Evolutionary conservation across 2,888 invertebrate genomes (phyloP).

Genomic region (Zele albiditarsus): DNA sequence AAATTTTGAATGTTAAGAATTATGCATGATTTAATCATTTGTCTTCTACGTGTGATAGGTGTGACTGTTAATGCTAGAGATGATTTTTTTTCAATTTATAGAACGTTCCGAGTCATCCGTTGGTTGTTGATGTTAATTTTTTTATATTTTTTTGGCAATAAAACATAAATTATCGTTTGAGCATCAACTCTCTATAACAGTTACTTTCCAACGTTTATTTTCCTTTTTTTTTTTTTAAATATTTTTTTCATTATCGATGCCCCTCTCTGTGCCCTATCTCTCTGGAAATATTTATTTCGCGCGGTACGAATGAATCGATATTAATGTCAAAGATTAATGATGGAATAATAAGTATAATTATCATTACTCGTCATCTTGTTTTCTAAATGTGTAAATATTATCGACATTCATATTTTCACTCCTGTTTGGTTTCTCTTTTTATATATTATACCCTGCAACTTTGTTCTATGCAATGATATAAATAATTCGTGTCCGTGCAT

Average conservation of each 20-base stretch:
- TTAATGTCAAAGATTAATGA: conserved; percentile 27
- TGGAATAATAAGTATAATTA: conserved; percentile 17
- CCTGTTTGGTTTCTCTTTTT: conserved; percentile 5
- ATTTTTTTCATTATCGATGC: conserved; percentile 21
- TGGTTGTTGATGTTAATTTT: conserved; percentile 29
- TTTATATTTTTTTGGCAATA: conserved; percentile 20
- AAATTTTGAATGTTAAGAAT: conserved; percentile 43
- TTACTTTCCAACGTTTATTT: conserved; percentile 41
- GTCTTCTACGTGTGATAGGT: conserved; percentile 46
- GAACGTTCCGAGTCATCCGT: conserved; percentile 46
- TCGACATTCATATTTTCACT: conserved; percentile 14
- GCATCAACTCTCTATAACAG: conserved; percentile 24
- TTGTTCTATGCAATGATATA: conserved; percentile 37
- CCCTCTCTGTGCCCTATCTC: conserved; percentile 6
- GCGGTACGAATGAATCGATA: conserved; percentile 47
- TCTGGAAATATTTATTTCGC: conserved; percentile 45
- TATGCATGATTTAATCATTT: conserved; percentile 34
- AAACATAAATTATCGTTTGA: conserved; percentile 8
- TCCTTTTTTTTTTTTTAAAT: conserved; percentile 30
- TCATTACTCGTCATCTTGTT: conserved; percentile 25
- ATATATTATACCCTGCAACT: conserved; percentile 24
- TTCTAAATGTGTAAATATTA: conserved; percentile 8
- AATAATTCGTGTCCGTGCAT: conserved; percentile 33
- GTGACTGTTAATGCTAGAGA: conserved; percentile 51
- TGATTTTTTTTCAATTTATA: conserved; percentile 34